phyloP scores from a whole-genome alignment of 2,888 invertebrate species.

The Conomelus anceps region DNA sequence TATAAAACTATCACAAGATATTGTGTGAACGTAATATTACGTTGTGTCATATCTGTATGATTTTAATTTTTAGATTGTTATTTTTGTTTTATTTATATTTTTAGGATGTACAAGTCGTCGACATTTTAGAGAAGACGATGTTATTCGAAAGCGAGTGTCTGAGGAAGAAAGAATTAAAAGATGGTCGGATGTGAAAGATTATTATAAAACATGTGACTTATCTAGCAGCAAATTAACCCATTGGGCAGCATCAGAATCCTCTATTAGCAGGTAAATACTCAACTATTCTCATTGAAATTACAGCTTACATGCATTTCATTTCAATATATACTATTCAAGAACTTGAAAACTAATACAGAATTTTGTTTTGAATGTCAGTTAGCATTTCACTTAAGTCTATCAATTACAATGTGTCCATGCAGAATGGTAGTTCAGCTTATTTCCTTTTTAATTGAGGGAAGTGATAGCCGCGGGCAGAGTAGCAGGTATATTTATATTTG shows the following conservation, averaged over 20 bases:
- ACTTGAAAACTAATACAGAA: too few relatives aligned
- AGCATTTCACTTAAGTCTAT: too few relatives aligned
- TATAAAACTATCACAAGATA: too few relatives aligned
- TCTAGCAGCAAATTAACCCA: neutral
- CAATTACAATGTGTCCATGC: too few relatives aligned
- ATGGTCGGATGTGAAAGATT: neutral
- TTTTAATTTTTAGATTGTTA: neutral
- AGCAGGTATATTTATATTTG: too few relatives aligned
- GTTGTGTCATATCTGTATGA: neutral
- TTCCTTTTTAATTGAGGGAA: too few relatives aligned
- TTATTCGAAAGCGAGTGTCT: neutral
- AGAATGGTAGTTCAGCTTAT: too few relatives aligned
- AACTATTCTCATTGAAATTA: too few relatives aligned
- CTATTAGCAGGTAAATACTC: neutral
- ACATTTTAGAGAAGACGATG: neutral
- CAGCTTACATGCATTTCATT: too few relatives aligned
- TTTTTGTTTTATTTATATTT: neutral
- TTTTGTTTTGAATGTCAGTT: too few relatives aligned
- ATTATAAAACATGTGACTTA: neutral
- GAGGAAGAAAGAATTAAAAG: neutral
- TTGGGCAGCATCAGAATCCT: neutral
- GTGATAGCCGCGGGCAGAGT: too few relatives aligned
- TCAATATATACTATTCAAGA: too few relatives aligned
- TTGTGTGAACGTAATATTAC: neutral
- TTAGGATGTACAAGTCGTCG: neutral